These are phyloP conservation scores for Phylloscopus trochiloides DNA, from an alignment of 2,113 vertebrate genomes.

Conservation along the genomic window DNA sequence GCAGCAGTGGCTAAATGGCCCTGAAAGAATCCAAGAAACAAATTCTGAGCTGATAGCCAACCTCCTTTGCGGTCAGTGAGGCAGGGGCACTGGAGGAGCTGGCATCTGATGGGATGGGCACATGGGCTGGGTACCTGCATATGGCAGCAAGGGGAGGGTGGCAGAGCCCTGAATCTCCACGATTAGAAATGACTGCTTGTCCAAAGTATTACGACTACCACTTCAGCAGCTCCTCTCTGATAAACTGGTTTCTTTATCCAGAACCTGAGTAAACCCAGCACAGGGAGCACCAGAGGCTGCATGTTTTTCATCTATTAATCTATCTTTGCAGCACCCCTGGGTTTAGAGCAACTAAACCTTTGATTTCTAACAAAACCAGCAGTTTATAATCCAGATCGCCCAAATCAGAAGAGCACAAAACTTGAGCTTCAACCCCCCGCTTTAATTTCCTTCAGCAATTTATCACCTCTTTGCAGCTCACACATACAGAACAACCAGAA, in stretches of 20 bases:
- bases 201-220: background rate
- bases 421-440: constrained; percentile 18
- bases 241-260: background rate
- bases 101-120: fast-evolving
- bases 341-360: constrained; percentile 41
- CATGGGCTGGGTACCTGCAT: too few relatives aligned
- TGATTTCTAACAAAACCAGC: constrained; percentile 54
- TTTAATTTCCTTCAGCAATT: constrained; percentile 82
- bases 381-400: constrained; percentile 13
- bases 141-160: background rate
- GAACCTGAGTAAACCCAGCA: background rate
- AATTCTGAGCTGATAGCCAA: background rate
- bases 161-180: background rate
- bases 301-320: background rate
- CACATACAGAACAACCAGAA: constrained; percentile 71
- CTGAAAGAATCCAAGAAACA: background rate
- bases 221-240: background rate
- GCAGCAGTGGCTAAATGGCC: fast-evolving
- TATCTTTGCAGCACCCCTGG: background rate
- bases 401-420: constrained; percentile 26
- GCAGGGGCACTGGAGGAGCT: fast-evolving
- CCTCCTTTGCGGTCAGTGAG: background rate
- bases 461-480: constrained; percentile 79
- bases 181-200: background rate
- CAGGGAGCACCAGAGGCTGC: background rate